Evolutionary conservation across 2,113 vertebrate genomes (phyloP).

Genomic region (Brachypodius melanocephalos): DNA sequence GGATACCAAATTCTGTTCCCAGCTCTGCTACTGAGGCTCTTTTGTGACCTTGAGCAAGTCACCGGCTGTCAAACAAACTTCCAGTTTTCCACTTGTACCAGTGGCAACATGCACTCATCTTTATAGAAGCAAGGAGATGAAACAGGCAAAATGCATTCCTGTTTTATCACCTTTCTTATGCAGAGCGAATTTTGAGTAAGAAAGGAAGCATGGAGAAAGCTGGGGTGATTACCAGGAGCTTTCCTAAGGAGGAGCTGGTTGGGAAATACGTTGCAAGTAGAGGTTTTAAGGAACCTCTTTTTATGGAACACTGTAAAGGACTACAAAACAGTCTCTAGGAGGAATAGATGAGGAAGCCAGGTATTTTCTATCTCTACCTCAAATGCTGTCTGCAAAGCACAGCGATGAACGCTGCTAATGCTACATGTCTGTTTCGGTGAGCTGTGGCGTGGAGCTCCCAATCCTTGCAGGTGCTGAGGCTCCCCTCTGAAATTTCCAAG

Average conservation of each 20-base stretch:
- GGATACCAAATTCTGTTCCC: slow-evolving; percentile 62
- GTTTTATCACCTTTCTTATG: not conserved
- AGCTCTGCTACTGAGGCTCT: slow-evolving; percentile 25
- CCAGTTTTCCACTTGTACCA: not conserved
- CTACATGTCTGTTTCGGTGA: accelerated
- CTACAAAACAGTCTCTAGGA: not conserved
- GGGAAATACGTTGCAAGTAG: not conserved
- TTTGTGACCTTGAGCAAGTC: slow-evolving; percentile 49
- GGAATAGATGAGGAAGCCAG: not conserved
- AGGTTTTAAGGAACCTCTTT: not conserved
- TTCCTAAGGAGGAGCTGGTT: not conserved
- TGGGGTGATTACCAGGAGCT: not conserved
- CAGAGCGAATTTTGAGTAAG: not conserved
- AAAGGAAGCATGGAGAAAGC: not conserved
- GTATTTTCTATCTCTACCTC: not conserved
- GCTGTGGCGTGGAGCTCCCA: not conserved
- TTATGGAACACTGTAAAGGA: not conserved
- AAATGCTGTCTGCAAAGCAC: not conserved
- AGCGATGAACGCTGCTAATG: accelerated
- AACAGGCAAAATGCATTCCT: not conserved
- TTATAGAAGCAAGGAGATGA: not conserved
- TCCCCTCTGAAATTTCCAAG: not conserved
- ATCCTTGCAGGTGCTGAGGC: not conserved
- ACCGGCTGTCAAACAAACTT: not conserved
- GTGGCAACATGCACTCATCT: not conserved